Evolutionary conservation across 2,797 vertebrate species (phyloP).

Genomic region (Diceros bicornis): DNA sequence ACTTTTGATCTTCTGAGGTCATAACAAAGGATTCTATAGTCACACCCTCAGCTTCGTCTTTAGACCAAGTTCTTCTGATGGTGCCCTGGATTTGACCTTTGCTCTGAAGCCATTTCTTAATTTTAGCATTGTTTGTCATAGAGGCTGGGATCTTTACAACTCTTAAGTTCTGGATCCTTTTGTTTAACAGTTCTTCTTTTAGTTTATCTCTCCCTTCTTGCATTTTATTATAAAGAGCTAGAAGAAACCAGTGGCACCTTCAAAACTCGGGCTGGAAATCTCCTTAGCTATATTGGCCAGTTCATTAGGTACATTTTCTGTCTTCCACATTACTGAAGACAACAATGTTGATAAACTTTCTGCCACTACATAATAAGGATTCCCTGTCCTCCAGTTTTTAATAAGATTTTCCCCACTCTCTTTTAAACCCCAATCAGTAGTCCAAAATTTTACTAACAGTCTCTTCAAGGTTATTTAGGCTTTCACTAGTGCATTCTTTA

Average conservation of each 20-base stretch:
- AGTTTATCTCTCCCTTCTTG: neutral
- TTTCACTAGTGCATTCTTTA: neutral
- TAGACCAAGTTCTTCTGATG: neutral
- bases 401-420: neutral
- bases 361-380: neutral
- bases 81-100: neutral
- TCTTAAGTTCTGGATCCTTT: neutral
- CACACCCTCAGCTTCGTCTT: neutral
- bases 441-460: neutral
- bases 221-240: neutral
- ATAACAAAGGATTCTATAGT: constrained; percentile 38
- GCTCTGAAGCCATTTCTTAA: constrained; percentile 26
- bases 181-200: neutral
- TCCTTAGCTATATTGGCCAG: neutral
- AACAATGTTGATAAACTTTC: neutral
- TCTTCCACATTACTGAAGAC: neutral
- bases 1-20: neutral
- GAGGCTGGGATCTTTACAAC: neutral
- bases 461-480: neutral
- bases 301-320: neutral
- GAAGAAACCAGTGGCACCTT: neutral
- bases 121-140: neutral
- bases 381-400: neutral
- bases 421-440: neutral
- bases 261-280: neutral